Percentiles rank a stretch among this genome's conserved stretches.
These are phyloP conservation scores for Caenorhabditis sp. DNA, from an alignment of 2,888 invertebrate species.

Conservation along the genomic window DNA sequence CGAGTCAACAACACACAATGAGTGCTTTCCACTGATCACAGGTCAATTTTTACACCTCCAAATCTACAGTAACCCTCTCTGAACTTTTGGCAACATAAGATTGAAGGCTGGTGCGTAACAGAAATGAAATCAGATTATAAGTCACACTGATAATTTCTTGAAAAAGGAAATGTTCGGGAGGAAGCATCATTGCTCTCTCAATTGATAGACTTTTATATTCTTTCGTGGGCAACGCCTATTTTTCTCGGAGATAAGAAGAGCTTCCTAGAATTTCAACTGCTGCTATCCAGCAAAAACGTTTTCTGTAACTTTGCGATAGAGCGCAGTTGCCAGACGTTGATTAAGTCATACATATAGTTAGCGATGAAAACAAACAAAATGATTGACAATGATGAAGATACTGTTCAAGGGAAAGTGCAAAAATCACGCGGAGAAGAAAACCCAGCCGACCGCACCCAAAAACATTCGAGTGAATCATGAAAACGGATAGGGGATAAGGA, in stretches of 20 bases:
- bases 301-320: slow-evolving; percentile 14
- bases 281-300: background rate
- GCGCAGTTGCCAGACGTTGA: background rate
- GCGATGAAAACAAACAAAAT: slow-evolving; percentile 37
- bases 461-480: slow-evolving; percentile 55
- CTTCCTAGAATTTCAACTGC: background rate
- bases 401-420: slow-evolving; percentile 62
- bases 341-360: background rate
- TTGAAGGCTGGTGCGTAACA: slow-evolving; percentile 27
- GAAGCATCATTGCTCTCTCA: slow-evolving; percentile 39
- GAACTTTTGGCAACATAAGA: background rate
- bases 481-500: slow-evolving; percentile 55
- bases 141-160: slow-evolving; percentile 38
- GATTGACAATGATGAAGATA: slow-evolving; percentile 18
- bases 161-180: slow-evolving; percentile 41
- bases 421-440: slow-evolving; percentile 49
- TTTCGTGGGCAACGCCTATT: slow-evolving; percentile 32
- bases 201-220: slow-evolving; percentile 14
- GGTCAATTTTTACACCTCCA: slow-evolving; percentile 49
- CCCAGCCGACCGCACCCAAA: slow-evolving; percentile 60
- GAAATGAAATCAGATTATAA: slow-evolving; percentile 39
- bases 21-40: slow-evolving; percentile 44
- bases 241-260: slow-evolving; percentile 21
- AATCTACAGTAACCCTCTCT: slow-evolving; percentile 40
- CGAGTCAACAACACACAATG: slow-evolving; percentile 14